Evolutionary conservation across 2,113 vertebrate genomes (phyloP).

Genomic region (Anarhynchus alexandrinus): DNA sequence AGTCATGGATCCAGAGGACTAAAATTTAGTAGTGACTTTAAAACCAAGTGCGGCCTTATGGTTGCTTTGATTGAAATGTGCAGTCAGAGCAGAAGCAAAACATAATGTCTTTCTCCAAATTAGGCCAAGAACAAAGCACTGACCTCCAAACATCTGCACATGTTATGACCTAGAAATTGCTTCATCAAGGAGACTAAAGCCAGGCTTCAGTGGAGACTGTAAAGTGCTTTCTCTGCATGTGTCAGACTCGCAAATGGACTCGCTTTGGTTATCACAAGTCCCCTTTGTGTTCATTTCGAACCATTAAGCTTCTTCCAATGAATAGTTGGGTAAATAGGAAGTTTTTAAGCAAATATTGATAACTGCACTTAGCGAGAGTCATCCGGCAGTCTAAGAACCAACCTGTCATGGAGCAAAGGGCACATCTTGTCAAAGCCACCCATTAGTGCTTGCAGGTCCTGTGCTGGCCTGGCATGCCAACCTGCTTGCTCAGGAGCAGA

Average conservation of each 20-base stretch:
- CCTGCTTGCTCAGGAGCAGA: background rate
- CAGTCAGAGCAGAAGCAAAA: background rate
- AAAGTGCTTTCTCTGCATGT: background rate
- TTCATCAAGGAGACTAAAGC: background rate
- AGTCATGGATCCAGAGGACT: background rate
- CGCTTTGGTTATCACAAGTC: background rate
- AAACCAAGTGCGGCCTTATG: background rate
- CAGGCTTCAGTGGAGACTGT: background rate
- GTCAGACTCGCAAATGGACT: background rate
- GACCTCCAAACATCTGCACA: background rate
- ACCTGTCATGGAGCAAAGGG: background rate
- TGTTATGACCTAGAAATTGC: background rate
- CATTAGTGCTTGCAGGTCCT: background rate
- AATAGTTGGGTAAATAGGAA: background rate
- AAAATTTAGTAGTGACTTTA: background rate
- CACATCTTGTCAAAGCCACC: fast-evolving
- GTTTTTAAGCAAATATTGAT: background rate
- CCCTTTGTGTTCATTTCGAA: background rate
- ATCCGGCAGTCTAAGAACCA: no score
- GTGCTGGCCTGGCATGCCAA: background rate
- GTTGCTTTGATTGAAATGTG: background rate
- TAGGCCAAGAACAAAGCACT: conserved; percentile 9
- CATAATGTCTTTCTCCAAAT: background rate
- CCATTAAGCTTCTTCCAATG: background rate
- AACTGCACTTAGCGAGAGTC: background rate